Evolutionary conservation across 2,113 vertebrate genomes (phyloP).

Genomic region (Burhinus oedicnemus): DNA sequence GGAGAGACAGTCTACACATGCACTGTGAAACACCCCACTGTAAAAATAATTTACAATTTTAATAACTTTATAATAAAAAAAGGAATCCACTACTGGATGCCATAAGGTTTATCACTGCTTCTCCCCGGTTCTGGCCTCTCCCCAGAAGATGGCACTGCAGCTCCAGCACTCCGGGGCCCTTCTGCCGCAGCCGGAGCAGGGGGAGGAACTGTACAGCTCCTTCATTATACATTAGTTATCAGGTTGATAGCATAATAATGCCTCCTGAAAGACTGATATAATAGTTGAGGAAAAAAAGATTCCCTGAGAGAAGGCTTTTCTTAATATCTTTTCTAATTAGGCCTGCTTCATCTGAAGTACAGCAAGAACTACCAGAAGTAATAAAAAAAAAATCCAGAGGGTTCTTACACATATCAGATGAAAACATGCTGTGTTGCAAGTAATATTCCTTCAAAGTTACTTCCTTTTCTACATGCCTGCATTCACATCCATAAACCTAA

Average conservation of each 20-base stretch:
- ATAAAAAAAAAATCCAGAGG: background rate
- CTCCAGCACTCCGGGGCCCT: background rate
- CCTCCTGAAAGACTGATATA: background rate
- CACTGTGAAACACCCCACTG: fast-evolving
- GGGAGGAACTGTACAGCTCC: background rate
- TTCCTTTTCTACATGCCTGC: background rate
- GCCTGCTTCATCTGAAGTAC: background rate
- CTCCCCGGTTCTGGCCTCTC: background rate
- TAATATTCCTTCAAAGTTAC: background rate
- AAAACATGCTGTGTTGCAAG: background rate
- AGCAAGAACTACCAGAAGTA: background rate
- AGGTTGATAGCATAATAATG: conserved; percentile 5
- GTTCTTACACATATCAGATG: background rate
- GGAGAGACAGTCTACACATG: fast-evolving
- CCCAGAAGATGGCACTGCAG: conserved; percentile 69
- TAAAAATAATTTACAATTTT: background rate
- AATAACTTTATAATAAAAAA: fast-evolving
- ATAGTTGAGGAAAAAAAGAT: background rate
- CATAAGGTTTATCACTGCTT: too few relatives aligned
- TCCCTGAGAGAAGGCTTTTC: background rate
- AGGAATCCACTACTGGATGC: fast-evolving
- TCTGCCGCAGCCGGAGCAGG: background rate
- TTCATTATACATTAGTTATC: conserved; percentile 8
- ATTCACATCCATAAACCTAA: background rate
- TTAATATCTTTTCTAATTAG: background rate